Conservation (phyloP, 2,797 vertebrate species). For the Chaetodon trifasciatus region DNA sequence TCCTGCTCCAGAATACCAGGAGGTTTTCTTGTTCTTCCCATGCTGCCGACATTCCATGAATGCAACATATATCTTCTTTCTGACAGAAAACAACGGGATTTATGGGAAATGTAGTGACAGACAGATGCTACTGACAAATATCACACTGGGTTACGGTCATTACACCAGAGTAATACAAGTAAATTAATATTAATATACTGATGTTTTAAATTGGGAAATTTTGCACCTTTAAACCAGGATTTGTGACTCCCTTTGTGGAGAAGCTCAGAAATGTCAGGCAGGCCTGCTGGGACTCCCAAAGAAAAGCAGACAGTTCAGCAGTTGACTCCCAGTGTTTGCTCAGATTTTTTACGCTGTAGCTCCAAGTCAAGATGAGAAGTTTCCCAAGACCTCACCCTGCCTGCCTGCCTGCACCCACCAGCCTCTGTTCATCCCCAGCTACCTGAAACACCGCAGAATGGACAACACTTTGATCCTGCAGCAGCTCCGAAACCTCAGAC, state of each 20-base stretch:
- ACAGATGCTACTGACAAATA: not conserved
- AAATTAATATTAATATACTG: not conserved
- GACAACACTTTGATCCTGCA: not conserved
- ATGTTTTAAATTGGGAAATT: not conserved
- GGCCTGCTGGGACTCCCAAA: slow-evolving; percentile 20
- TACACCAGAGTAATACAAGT: not conserved
- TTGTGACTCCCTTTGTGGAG: not conserved
- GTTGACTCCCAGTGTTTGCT: slow-evolving; percentile 86
- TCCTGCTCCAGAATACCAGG: not conserved
- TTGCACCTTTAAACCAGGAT: slow-evolving; percentile 12
- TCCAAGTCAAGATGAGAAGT: slow-evolving; percentile 90
- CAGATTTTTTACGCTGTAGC: slow-evolving; percentile 84
- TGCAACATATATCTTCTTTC: not conserved
- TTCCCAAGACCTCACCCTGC: slow-evolving; percentile 87
- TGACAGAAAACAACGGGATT: not conserved
- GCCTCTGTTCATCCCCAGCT: slow-evolving; percentile 13
- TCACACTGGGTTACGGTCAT: not conserved
- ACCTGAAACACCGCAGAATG: slow-evolving; percentile 1
- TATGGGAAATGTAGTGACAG: slow-evolving; percentile 6
- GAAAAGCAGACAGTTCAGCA: slow-evolving; percentile 78
- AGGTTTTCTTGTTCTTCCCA: not conserved
- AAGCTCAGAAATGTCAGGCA: slow-evolving; percentile 27
- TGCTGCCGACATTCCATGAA: not conserved
- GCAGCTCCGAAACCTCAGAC: slow-evolving; percentile 14
- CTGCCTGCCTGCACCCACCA: not conserved